These are phyloP conservation scores for Villa cingulata DNA, from an alignment of 2,888 invertebrate species.

Conservation along the genomic window DNA sequence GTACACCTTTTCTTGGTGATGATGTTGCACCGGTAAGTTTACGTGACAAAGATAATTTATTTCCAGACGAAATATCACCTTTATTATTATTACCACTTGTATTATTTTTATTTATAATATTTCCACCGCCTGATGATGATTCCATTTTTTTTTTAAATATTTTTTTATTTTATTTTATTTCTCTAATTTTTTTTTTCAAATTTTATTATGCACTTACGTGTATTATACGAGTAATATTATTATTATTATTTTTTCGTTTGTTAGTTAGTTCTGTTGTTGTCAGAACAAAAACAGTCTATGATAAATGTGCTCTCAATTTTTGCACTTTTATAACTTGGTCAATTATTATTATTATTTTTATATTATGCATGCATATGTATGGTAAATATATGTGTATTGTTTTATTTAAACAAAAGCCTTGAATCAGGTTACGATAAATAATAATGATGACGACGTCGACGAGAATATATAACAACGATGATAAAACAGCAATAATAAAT, in stretches of 20 bases:
- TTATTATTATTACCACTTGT: not conserved
- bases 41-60: not conserved
- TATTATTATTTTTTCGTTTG: too few species aligned
- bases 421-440: not conserved
- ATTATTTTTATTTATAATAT: not conserved
- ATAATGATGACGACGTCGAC: too few species aligned
- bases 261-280: not conserved
- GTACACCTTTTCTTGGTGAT: constrained; percentile 20
- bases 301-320: not conserved
- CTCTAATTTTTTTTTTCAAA: too few species aligned
- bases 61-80: too few species aligned
- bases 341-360: too few species aligned
- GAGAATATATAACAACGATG: too few species aligned
- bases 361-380: too few species aligned
- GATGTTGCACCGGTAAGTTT: not conserved
- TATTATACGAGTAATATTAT: too few species aligned
- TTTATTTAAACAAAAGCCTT: not conserved
- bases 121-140: constrained; percentile 1
- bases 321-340: not conserved
- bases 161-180: too few species aligned
- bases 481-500: too few species aligned
- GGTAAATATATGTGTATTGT: too few species aligned
- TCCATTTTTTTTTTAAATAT: not conserved
- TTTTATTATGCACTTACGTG: too few species aligned
- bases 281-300: not conserved